phyloP scores from a whole-genome alignment of 2,113 vertebrate genomes.

The Thomomys bottae region DNA sequence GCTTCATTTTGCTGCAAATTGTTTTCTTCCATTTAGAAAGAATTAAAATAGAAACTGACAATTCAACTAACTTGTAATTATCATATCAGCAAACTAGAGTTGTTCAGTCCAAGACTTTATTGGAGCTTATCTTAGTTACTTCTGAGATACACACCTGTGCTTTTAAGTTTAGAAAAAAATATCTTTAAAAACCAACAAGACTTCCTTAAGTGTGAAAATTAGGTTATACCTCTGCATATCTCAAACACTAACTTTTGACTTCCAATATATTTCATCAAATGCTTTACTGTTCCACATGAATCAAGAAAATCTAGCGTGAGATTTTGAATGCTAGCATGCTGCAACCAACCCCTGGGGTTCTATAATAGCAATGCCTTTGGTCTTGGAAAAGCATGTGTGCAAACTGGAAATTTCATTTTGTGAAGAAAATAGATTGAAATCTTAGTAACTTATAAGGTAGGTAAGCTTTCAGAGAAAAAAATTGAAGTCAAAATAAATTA shows the following conservation, averaged over 20 bases:
- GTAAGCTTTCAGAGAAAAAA: neutral
- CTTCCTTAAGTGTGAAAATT: constrained; percentile 29
- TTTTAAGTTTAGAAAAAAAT: constrained; percentile 24
- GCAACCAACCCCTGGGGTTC: constrained; percentile 1
- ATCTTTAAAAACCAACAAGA: neutral
- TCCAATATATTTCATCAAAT: constrained; percentile 46
- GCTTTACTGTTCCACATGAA: constrained; percentile 41
- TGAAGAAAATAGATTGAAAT: neutral
- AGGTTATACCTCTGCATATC: neutral
- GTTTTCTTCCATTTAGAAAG: constrained; percentile 30
- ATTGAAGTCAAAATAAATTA: neutral
- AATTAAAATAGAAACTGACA: constrained; percentile 30
- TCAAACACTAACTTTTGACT: neutral
- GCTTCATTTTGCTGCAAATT: neutral
- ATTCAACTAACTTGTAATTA: constrained; percentile 38
- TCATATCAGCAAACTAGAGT: constrained; percentile 15
- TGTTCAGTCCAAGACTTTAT: constrained; percentile 56
- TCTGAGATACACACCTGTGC: constrained; percentile 11
- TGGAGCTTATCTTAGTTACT: constrained; percentile 22
- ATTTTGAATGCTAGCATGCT: constrained; percentile 18
- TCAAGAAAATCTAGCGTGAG: constrained; percentile 33
- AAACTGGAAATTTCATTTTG: constrained; percentile 36
- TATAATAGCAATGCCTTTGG: constrained; percentile 42
- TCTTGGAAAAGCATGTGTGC: constrained; percentile 38
- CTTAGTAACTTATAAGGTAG: neutral